These are phyloP conservation scores for Nomada fabriciana DNA, from an alignment of 2,888 invertebrate species.

Conservation along the genomic window DNA sequence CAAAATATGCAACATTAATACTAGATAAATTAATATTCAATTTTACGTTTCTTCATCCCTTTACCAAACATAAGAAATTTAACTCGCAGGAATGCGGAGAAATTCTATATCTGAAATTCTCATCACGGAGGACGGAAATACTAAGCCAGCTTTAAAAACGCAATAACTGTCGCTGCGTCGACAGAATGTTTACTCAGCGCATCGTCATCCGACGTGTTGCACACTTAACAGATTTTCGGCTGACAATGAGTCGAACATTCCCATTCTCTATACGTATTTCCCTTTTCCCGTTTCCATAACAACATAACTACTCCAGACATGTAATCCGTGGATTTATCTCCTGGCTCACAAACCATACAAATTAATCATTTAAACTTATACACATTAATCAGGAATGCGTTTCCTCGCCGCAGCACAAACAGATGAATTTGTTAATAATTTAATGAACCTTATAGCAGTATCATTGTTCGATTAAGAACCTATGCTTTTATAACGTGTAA, in stretches of 20 bases:
- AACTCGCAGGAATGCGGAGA: not conserved
- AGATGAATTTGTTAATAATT: too few relatives aligned
- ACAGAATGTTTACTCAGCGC: slow-evolving; percentile 50
- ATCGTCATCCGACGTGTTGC: slow-evolving; percentile 47
- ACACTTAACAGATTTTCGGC: slow-evolving; percentile 52
- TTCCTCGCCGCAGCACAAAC: too few relatives aligned
- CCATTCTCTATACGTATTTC: not conserved
- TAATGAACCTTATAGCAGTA: too few relatives aligned
- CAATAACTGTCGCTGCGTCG: slow-evolving; percentile 46
- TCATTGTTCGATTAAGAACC: too few relatives aligned
- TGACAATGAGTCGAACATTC: not conserved
- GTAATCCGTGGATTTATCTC: not conserved
- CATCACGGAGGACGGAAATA: slow-evolving; percentile 30
- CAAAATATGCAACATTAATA: too few relatives aligned
- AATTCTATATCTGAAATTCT: not conserved
- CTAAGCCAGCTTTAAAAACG: slow-evolving; percentile 44
- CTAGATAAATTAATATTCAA: too few relatives aligned
- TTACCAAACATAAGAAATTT: not conserved
- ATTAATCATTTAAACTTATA: too few relatives aligned
- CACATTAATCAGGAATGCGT: too few relatives aligned
- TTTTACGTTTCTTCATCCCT: not conserved
- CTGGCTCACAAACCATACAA: too few relatives aligned
- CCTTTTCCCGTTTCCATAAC: not conserved
- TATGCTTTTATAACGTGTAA: too few relatives aligned
- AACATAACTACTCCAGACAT: not conserved